Conservation (phyloP, 2,113 vertebrate genomes). For the Leucopsar rothschildi region DNA sequence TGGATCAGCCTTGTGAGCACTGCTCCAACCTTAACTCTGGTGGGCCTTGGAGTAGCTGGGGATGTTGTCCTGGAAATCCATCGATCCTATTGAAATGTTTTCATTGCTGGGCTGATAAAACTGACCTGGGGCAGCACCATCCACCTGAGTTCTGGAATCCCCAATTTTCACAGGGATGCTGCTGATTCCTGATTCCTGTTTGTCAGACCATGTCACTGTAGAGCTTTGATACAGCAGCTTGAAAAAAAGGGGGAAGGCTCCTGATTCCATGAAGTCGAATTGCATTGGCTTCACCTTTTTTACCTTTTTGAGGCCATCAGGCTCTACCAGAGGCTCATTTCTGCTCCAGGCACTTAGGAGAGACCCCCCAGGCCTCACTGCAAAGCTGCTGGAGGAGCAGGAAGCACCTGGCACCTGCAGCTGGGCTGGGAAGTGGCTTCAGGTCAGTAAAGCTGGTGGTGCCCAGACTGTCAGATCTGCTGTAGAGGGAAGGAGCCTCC, state of each 20-base stretch:
- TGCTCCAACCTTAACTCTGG: fast-evolving
- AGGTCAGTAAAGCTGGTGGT: background rate
- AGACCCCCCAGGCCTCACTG: background rate
- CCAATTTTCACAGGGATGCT: background rate
- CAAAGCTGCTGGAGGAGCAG: background rate
- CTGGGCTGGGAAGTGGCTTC: background rate
- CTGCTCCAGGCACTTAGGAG: background rate
- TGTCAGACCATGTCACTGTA: background rate
- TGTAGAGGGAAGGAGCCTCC: background rate
- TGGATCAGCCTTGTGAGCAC: background rate
- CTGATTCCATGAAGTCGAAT: background rate
- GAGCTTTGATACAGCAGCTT: background rate
- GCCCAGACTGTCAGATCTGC: background rate
- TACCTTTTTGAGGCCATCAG: background rate
- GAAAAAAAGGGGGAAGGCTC: background rate
- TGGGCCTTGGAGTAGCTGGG: background rate
- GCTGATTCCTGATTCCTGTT: no score
- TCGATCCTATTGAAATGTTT: fast-evolving
- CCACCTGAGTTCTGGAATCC: background rate
- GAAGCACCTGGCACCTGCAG: background rate
- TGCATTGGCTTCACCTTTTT: background rate
- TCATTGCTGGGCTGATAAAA: background rate
- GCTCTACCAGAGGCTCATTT: background rate
- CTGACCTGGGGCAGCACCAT: background rate
- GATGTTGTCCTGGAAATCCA: background rate